Base-by-base conservation (phyloP, 1,140 invertebrate species). In the Phymorhynchus buccinoides region DNA sequence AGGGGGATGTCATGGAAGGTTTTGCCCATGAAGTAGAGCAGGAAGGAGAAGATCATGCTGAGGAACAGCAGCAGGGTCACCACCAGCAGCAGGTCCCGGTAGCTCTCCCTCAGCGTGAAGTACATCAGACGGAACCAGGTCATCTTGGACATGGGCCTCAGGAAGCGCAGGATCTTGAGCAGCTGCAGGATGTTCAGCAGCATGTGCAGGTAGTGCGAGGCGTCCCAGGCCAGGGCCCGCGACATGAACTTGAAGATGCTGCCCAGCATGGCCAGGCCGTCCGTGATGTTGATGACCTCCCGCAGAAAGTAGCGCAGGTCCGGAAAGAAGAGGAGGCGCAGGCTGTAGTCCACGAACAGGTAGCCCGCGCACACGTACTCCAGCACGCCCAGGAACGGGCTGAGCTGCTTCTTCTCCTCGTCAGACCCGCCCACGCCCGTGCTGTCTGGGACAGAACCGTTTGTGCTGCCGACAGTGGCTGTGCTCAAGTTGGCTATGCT, bases 231-330 rank as follows among this genome's bases (percentile, higher is more conserved):
- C 48, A 52, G 22, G 48, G 22, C 48, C 18, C 0, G 1, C 12
- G 56, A 14, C 22, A 27, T 4, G 22, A 62, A 62, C 4, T 85
- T 87, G 22, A 85, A 68, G 39, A 81, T 81, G 52, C 86, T 84
- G 3, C 87, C 81, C 30, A 80, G 68, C 37, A 99, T 99, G 93
- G 99, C 98, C 94, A 94, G 52, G 94, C 99, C 97, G 94, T 99
- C 99, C 94, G 99, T 99, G 94, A 99, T 97, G 95, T 99, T 99
- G 97, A 99, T 98, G 94, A 99, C 97, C 95, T 99, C 90, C 37
- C 88, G 89, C 37, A 92, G 88, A 86, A 94, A 94, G 32, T 83
- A 81, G 30, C 85, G 80, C 86, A 93, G 94, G 27, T 88, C 86
- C 37, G 94, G 94, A 86, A 88, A 90, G 39, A 90, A 90, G 32